Conservation (phyloP, 2,797 vertebrate genomes). For the Neopelma chrysocephalum region DNA sequence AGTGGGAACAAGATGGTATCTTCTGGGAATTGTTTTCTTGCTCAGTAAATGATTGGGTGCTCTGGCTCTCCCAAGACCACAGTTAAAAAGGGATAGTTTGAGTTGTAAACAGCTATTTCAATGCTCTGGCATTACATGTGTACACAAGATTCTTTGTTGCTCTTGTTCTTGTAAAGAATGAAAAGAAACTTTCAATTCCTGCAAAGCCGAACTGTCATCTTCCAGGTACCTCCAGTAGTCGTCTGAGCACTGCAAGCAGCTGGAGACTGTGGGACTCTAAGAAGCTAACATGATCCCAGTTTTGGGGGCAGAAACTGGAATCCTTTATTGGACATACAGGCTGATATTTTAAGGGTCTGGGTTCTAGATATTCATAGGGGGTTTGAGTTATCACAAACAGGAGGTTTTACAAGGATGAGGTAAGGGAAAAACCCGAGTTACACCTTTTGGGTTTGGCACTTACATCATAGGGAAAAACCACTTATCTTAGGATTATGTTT, state of each 20-base stretch:
- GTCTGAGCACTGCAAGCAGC: background rate
- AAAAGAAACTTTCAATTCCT: background rate
- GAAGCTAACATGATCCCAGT: too few species aligned
- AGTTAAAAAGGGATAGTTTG: background rate
- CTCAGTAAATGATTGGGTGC: background rate
- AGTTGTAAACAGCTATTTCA: background rate
- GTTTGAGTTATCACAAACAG: too few species aligned
- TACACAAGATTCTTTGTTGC: background rate
- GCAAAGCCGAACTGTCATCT: background rate
- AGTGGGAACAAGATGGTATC: background rate
- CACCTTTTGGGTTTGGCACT: too few species aligned
- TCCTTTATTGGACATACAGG: too few species aligned
- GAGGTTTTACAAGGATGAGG: too few species aligned
- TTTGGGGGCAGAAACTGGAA: too few species aligned
- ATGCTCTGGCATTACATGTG: background rate
- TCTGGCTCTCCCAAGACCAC: background rate
- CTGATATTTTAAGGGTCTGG: too few species aligned
- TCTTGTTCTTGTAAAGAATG: background rate
- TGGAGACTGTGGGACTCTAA: background rate
- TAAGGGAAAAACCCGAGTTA: too few species aligned
- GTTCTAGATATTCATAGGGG: too few species aligned
- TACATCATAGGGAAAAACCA: too few species aligned
- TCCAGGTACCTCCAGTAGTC: background rate
- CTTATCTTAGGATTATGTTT: too few species aligned
- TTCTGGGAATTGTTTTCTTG: background rate